Evolutionary conservation across 1,140 invertebrate genomes (phyloP).

Genomic region (Tetramorium simillimum): DNA sequence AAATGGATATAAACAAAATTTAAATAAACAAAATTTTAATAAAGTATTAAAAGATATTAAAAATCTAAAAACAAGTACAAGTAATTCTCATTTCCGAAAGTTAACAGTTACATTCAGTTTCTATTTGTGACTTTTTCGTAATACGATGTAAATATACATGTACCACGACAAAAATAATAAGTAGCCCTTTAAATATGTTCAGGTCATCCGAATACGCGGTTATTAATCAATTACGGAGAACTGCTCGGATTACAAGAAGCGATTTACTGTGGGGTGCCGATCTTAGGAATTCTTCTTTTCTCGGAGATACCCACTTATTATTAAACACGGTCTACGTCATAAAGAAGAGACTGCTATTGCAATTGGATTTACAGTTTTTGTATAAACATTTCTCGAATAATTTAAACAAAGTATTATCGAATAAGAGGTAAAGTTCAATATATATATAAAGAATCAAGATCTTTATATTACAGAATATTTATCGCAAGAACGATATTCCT

Average conservation of each 20-base stretch:
- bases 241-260: conserved; percentile 84
- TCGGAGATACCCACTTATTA: conserved; percentile 87
- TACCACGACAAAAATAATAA: background rate
- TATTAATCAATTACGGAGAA: conserved; percentile 87
- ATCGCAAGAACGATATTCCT: background rate
- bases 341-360: conserved; percentile 65
- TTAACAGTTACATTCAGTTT: background rate
- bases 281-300: conserved; percentile 87
- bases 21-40: background rate
- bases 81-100: background rate
- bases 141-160: conserved; percentile 12
- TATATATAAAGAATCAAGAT: conserved; percentile 9
- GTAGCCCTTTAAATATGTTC: conserved; percentile 10
- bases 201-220: conserved; percentile 66
- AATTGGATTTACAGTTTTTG: conserved; percentile 61
- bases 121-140: background rate
- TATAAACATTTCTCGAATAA: conserved; percentile 16
- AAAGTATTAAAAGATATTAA: background rate
- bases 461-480: background rate
- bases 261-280: conserved; percentile 82
- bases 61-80: background rate
- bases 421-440: conserved; percentile 33
- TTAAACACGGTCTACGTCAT: conserved; percentile 64
- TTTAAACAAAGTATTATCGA: conserved; percentile 11
- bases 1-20: background rate